These are phyloP conservation scores for Cataglyphis livida DNA, from an alignment of 2,888 invertebrate species.

Conservation along the genomic window DNA sequence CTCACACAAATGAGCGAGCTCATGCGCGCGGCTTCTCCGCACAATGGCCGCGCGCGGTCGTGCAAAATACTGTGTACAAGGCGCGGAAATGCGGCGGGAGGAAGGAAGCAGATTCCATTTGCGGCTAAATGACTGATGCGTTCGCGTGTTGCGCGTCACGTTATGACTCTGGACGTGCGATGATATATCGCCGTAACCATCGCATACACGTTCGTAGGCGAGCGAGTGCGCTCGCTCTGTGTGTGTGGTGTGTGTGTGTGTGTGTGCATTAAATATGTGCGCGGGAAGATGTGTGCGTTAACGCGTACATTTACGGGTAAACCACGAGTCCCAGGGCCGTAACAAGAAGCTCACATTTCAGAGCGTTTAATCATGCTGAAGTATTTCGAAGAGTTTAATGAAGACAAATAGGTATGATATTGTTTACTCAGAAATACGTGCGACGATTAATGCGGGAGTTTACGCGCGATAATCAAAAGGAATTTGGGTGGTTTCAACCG, in stretches of 20 bases:
- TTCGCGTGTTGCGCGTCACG: conserved; percentile 76
- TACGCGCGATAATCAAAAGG: conserved; percentile 43
- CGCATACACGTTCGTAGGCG: conserved; percentile 36
- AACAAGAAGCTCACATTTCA: conserved; percentile 53
- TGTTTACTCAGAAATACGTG: conserved; percentile 52
- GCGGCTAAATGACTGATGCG: conserved; percentile 84
- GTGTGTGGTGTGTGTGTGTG: not conserved
- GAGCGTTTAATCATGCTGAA: conserved; percentile 54
- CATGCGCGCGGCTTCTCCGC: conserved; percentile 45
- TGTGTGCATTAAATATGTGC: conserved; percentile 4
- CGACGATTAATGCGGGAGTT: conserved; percentile 50
- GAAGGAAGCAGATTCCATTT: conserved; percentile 82
- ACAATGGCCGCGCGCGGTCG: conserved; percentile 61
- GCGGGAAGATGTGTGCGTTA: conserved; percentile 41
- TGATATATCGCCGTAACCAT: conserved; percentile 80
- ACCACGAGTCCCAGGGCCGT: conserved; percentile 54
- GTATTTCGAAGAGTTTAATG: conserved; percentile 56
- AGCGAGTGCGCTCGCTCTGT: not conserved
- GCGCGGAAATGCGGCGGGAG: conserved; percentile 77
- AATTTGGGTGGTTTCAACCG: not conserved
- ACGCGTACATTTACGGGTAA: conserved; percentile 56
- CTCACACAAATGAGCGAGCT: conserved; percentile 58
- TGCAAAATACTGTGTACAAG: conserved; percentile 72
- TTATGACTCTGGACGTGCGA: conserved; percentile 82
- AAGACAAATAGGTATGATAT: conserved; percentile 53